Conservation (phyloP, 2,113 vertebrate species). For the Oncorhynchus clarkii region DNA sequence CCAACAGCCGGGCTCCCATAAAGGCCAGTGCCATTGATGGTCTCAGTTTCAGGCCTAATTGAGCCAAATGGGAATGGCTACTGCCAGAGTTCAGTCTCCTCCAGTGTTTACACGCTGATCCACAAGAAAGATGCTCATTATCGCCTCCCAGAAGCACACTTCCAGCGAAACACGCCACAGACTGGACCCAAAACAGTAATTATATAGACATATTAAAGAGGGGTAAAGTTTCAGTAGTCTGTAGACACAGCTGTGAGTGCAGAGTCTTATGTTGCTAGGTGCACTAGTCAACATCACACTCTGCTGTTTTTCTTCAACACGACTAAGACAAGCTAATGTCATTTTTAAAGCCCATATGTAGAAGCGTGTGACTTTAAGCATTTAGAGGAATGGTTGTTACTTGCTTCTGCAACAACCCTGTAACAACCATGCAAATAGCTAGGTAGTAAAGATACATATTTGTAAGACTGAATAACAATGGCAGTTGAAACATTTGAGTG, state of each 20-base stretch:
- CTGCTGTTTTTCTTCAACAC: neutral
- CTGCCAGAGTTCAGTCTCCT: slow-evolving; percentile 75
- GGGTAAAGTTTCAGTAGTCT: slow-evolving; percentile 49
- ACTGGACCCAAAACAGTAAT: neutral
- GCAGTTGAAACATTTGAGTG: neutral
- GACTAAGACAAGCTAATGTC: neutral
- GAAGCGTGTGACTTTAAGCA: neutral
- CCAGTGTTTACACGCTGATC: slow-evolving; percentile 72
- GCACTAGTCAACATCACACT: slow-evolving; percentile 49
- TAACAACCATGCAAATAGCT: too few relatives aligned
- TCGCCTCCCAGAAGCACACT: slow-evolving; percentile 53
- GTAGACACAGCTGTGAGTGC: slow-evolving; percentile 23
- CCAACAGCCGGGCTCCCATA: slow-evolving; percentile 66
- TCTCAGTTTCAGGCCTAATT: slow-evolving; percentile 77
- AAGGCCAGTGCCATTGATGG: slow-evolving; percentile 71
- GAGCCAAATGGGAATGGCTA: slow-evolving; percentile 79
- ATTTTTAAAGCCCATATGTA: neutral
- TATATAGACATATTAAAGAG: slow-evolving; percentile 52
- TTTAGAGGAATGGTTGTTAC: neutral
- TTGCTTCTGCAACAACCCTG: too few relatives aligned
- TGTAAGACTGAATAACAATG: too few relatives aligned
- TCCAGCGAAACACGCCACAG: slow-evolving; percentile 17
- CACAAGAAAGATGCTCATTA: slow-evolving; percentile 70
- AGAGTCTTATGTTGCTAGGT: slow-evolving; percentile 51
- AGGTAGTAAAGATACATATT: too few relatives aligned